These are phyloP conservation scores for Dendrolimus pini DNA, from an alignment of 2,888 invertebrate genomes.

Conservation along the genomic window DNA sequence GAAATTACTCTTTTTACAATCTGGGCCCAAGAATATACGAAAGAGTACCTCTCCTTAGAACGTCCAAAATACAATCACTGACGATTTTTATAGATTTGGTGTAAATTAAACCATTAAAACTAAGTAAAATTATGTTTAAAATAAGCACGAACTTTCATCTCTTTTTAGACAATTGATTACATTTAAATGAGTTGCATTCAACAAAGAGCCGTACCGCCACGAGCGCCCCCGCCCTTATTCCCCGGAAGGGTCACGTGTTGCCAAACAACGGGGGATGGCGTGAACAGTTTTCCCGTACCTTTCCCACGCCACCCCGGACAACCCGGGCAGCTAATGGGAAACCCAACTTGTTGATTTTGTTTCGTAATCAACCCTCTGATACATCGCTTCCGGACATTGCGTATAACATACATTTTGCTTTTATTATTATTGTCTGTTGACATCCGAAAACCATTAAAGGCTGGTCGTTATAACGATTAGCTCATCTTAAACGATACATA, in stretches of 20 bases:
- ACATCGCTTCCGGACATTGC: constrained; percentile 50
- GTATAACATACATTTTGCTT: constrained; percentile 36
- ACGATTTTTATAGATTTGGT: no score
- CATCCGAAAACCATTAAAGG: constrained; percentile 8
- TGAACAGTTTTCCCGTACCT: constrained; percentile 54
- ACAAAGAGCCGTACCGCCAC: neutral
- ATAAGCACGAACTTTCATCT: no score
- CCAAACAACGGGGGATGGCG: constrained; percentile 42
- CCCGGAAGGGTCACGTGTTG: constrained; percentile 64
- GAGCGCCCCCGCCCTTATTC: constrained; percentile 14
- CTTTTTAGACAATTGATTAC: no score
- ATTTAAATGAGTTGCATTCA: no score
- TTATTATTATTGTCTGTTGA: constrained; percentile 28
- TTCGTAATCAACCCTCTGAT: constrained; percentile 48
- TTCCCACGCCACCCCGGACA: constrained; percentile 63
- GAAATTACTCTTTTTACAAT: no score
- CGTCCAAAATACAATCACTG: no score
- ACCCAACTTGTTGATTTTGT: constrained; percentile 66
- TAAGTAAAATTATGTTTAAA: no score
- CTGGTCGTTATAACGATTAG: neutral
- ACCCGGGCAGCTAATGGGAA: constrained; percentile 37
- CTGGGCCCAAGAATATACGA: no score
- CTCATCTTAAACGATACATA: no score
- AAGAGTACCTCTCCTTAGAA: no score
- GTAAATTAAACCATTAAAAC: no score